A percentile compares a stretch with the other conserved stretches of the same genome.
These are phyloP conservation scores for Gulo gulo DNA, from an alignment of 2,113 vertebrate genomes.

Conservation along the genomic window DNA sequence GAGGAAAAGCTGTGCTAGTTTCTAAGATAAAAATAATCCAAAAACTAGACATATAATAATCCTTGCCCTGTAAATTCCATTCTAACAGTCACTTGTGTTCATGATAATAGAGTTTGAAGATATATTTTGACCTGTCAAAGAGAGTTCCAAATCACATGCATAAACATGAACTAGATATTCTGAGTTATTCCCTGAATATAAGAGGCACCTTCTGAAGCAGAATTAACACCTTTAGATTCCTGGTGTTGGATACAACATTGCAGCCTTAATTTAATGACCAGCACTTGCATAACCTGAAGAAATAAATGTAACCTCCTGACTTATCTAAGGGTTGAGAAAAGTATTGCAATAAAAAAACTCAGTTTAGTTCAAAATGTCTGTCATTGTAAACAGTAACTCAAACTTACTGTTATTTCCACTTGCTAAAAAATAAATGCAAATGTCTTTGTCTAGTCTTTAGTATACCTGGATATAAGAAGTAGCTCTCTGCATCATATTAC, in stretches of 20 bases:
- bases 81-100: slow-evolving; percentile 22
- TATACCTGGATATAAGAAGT: background rate
- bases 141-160: slow-evolving; percentile 33
- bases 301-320: slow-evolving; percentile 3
- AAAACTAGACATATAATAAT: slow-evolving; percentile 53
- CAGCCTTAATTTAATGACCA: slow-evolving; percentile 45
- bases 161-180: slow-evolving; percentile 31
- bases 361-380: background rate
- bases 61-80: slow-evolving; percentile 20
- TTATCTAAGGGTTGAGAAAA: background rate
- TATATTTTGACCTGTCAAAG: slow-evolving; percentile 31
- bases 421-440: slow-evolving; percentile 12
- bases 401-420: background rate
- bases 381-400: slow-evolving; percentile 26
- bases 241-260: background rate
- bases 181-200: slow-evolving; percentile 17
- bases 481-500: background rate
- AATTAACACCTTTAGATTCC: slow-evolving; percentile 18
- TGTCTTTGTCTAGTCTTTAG: background rate
- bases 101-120: slow-evolving; percentile 16
- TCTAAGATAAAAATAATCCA: slow-evolving; percentile 53
- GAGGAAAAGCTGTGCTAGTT: slow-evolving; percentile 45
- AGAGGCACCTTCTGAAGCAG: background rate
- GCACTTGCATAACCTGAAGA: background rate
- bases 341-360: slow-evolving; percentile 31